Percentiles rank a stretch among this genome's conserved stretches.
phyloP scores from a whole-genome alignment of 2,113 vertebrate species.

The Eptesicus fuscus region DNA sequence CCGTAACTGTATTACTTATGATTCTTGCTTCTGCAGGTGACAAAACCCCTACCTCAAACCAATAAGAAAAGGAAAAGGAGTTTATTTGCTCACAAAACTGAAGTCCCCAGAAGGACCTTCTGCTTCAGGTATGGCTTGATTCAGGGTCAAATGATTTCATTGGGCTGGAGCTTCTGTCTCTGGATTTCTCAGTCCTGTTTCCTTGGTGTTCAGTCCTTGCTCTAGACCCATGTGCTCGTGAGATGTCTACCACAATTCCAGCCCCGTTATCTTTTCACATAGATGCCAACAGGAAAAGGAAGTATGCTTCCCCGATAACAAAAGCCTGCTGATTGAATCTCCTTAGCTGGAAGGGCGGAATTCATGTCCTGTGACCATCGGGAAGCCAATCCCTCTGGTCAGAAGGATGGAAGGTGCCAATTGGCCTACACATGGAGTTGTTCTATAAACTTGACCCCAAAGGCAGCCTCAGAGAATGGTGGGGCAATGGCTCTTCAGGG shows the following conservation, averaged over 20 bases:
- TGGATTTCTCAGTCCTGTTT: background rate
- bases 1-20: background rate
- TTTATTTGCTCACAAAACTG: background rate
- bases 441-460: background rate
- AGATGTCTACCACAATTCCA: background rate
- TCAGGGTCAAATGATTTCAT: background rate
- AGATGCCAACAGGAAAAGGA: background rate
- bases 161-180: background rate
- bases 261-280: too few species aligned
- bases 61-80: background rate
- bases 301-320: background rate
- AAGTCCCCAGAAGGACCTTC: background rate
- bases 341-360: background rate
- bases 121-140: conserved; percentile 41
- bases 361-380: background rate
- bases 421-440: background rate
- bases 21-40: conserved; percentile 17
- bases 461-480: background rate
- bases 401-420: background rate
- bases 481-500: rapidly evolving
- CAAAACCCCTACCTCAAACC: conserved; percentile 14
- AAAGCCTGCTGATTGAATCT: background rate
- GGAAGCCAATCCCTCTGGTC: background rate
- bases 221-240: background rate
- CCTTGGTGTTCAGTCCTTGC: background rate